Evolutionary conservation across 2,797 vertebrate genomes (phyloP).

Genomic region (Sebastes diploproa): DNA sequence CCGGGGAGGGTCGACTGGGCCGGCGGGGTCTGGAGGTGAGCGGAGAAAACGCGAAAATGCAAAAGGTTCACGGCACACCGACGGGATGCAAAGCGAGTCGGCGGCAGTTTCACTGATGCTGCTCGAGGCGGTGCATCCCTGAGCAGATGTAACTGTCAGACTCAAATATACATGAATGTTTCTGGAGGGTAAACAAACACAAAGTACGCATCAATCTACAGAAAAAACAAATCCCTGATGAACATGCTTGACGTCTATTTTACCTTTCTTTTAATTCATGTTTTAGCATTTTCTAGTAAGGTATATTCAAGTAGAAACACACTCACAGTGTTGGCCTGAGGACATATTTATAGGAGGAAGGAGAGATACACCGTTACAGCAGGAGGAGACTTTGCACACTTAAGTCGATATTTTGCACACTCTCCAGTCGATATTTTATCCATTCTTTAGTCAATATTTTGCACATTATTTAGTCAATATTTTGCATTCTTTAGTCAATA

Average conservation of each 20-base stretch:
- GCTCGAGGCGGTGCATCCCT: slow-evolving; percentile 51
- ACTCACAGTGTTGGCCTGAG: slow-evolving; percentile 16
- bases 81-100: background rate
- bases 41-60: background rate
- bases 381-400: slow-evolving; percentile 1
- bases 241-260: background rate
- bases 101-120: background rate
- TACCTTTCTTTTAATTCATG: slow-evolving; percentile 39
- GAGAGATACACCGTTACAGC: slow-evolving; percentile 4
- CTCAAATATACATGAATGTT: slow-evolving; percentile 13
- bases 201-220: background rate
- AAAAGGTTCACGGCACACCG: background rate
- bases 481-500: too few relatives aligned
- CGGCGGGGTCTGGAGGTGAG: slow-evolving; percentile 33
- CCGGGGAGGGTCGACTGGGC: background rate
- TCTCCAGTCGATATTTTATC: too few relatives aligned
- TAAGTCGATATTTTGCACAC: too few relatives aligned
- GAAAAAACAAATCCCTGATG: background rate
- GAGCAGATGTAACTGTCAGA: slow-evolving; percentile 59
- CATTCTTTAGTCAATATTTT: background rate
- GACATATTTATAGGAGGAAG: slow-evolving; percentile 22
- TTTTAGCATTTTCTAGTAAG: slow-evolving; percentile 39
- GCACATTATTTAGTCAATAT: too few relatives aligned
- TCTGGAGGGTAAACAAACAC: slow-evolving; percentile 41
- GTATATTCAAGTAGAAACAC: background rate